Base-by-base conservation (phyloP, 1,140 invertebrate genomes). In the Papilio glaucus region DNA sequence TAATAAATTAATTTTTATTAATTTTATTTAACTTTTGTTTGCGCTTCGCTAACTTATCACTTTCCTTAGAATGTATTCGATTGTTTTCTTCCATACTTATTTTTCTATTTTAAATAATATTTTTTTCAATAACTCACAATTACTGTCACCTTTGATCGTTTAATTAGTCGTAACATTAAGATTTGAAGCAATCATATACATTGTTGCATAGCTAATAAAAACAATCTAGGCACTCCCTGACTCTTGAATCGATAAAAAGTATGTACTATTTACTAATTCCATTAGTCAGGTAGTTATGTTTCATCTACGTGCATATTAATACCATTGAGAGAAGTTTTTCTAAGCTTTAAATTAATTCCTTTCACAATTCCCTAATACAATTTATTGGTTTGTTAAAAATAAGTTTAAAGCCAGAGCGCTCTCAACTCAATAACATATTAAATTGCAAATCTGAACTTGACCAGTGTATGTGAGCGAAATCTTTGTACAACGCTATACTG, bases 1-100 rank as follows among this genome's bases (percentile, higher is more conserved):
- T 72, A 85, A 85, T 83, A 83, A 85, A 88, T 86, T 84, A 83
- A 80, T 88, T 86, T 85, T 90, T 85, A 86, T 85, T 87, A 83
- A 88, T 87, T 83, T 68, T 80, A 84, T 84, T 83, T 79, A 81
- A 80, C 80, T 85, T 85, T 84, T 89, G 87, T 89, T 90, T 88
- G 86, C 68, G 70, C 76, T 77, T 42, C 21, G 62, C 39, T 45
- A 68, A 57, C 39, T 42, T 67, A 67, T 67, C 63, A 67, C 13
- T 39, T 67, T 67, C 63, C 39, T 67, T 45, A 67, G 38, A 37
- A 38, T 33, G 9, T 9, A 15, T 49, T 26, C 24, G 18, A 29
- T 69, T 53, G 67, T 33, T 69, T 69, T 53, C 13, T 69, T 49
- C n/a, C 15, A 38, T 39, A 39, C 15, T 39, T 39, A 21, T n/a